Base-by-base conservation (phyloP, 1,140 invertebrate species). In the Mizuhopecten yessoensis region DNA sequence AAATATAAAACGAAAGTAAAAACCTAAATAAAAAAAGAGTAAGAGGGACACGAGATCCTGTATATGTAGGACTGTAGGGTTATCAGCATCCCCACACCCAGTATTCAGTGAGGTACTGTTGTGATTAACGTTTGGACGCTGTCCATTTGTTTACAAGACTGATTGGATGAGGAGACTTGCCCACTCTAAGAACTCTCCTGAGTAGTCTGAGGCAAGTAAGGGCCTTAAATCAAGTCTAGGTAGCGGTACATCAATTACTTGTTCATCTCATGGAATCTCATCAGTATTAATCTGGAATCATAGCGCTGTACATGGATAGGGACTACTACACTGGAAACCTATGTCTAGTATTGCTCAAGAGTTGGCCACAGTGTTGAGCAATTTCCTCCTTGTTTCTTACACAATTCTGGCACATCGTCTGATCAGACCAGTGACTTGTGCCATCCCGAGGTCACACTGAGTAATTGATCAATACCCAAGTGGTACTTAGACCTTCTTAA, bases 391-490 rank as follows among this genome's bases (percentile, higher is more conserved):
- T 39, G 5, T 39, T 39, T 45, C 42, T 45, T 45, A 45, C 17
- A n/a, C 57, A 75, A 75, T 17, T 29, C 57, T 75, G 57, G 57
- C n/a, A 75, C 57, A n/a, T 75, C 29, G 57, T 75, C 57, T 75
- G n/a, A n/a, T 7, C 5, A 23, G 57, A 29, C 57, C 57, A 75
- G 5, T 75, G 57, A 75, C 57, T 75, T 1, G n/a, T 75, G n/a
- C 57, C 57, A 75, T 29, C 23, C 0, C 57, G 29, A n/a, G 57
- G 57, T 75, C 57, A 75, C n/a, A 29, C 57, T 29, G 2, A 75
- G 57, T 75, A 75, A 75, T 75, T 75, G 23, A 75, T 75, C 57
- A 49, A 49, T 75, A 75, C 57, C 57, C 57, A 29, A 29, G 57
- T 75, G 57, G 57, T 75, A 75, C 57, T 75, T 75, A n/a, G 23